A percentile compares a stretch with the other conserved stretches of the same genome.
phyloP scores from a whole-genome alignment of 2,888 invertebrate species.

The Allacma fusca region DNA sequence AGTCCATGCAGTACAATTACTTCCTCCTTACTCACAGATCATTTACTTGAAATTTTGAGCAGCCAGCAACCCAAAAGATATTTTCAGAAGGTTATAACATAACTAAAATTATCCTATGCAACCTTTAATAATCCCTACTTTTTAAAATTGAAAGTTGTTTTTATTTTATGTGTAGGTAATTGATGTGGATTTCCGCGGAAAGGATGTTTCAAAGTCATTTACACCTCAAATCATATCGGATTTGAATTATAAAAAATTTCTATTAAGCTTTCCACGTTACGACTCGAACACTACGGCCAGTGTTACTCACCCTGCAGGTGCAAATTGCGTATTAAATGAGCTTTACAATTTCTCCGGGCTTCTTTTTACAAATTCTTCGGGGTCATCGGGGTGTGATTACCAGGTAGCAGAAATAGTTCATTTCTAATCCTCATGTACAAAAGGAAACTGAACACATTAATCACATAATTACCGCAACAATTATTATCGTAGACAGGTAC shows the following conservation, averaged over 20 bases:
- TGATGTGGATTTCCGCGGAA: conserved; percentile 1
- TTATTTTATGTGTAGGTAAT: neutral
- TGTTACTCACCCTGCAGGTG: neutral
- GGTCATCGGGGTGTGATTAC: too few species aligned
- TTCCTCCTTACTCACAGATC: conserved; percentile 42
- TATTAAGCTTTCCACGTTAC: conserved; percentile 2
- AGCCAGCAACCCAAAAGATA: conserved; percentile 34
- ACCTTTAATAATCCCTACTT: too few species aligned
- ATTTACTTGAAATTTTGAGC: conserved; percentile 42
- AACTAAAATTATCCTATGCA: too few species aligned
- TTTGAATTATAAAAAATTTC: neutral
- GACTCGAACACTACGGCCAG: neutral
- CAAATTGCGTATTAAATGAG: neutral
- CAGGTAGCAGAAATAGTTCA: too few species aligned
- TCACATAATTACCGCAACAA: too few species aligned
- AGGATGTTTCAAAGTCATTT: neutral
- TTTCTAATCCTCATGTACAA: too few species aligned
- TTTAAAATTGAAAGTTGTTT: neutral
- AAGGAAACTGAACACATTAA: too few species aligned
- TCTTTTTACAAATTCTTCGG: too few species aligned
- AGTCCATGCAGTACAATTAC: conserved; percentile 25
- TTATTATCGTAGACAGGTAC: conserved; percentile 19
- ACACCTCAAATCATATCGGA: neutral
- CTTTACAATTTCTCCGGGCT: neutral
- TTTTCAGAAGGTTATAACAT: conserved; percentile 41